Evolutionary conservation across 2,113 vertebrate genomes (phyloP).

Genomic region (Delphinapterus leucas): DNA sequence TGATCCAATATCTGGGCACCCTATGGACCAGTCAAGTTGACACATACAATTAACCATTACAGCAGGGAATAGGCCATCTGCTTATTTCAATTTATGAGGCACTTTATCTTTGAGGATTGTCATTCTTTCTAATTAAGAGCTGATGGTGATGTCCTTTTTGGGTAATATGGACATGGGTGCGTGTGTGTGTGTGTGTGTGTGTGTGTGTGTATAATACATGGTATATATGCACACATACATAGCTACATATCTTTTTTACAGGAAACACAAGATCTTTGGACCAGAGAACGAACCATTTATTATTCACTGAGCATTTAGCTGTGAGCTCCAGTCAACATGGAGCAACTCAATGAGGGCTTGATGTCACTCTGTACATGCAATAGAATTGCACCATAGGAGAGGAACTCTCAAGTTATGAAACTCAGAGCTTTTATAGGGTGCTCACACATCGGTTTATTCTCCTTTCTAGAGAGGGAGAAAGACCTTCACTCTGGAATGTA

Average conservation of each 20-base stretch:
- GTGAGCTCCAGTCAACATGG: not conserved
- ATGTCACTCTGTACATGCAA: not conserved
- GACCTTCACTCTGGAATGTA: not conserved
- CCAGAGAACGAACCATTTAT: not conserved
- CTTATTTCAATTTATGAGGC: not conserved
- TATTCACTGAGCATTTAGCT: not conserved
- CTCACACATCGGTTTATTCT: not conserved
- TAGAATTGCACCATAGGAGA: not conserved
- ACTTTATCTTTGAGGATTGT: not conserved
- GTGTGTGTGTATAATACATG: too few relatives aligned
- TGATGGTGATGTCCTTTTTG: not conserved
- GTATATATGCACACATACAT: not conserved
- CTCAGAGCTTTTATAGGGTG: not conserved
- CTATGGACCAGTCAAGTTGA: not conserved
- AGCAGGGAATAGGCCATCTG: not conserved
- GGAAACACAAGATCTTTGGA: not conserved
- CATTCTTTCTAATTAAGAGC: conserved; percentile 4
- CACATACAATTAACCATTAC: not conserved
- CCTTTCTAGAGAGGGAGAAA: not conserved
- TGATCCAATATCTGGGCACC: not conserved
- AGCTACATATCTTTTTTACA: not conserved
- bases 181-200: too few relatives aligned
- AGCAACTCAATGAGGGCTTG: not conserved
- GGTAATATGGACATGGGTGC: not conserved
- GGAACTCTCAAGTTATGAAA: not conserved